Base-by-base conservation (phyloP, 2,797 vertebrate species). In the Antrozous pallidus region DNA sequence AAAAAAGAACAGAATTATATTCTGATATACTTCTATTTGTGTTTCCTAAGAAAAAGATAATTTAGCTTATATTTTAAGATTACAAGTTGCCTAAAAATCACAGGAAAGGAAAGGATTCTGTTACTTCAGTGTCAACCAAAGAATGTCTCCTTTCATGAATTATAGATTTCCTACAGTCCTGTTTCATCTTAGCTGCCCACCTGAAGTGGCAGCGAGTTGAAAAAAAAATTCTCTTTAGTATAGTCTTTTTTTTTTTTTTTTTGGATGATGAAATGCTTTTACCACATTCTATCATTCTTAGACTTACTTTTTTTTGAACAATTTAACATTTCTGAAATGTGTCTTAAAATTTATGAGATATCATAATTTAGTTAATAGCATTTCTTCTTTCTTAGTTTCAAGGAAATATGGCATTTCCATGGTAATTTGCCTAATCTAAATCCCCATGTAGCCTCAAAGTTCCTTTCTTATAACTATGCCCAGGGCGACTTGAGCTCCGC, bases 51-150 rank as follows among this genome's bases (percentile, higher is more conserved):
- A 79, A 73, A 96, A 95, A 93, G 87, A 93, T 85, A 94, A 94
- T 94, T 95, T 97, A 91, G 8, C 14, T 81, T 97, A 94, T 90
- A 96, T 97, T 96, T 98, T 96, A 98, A 97, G 95, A 94, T 97
- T 96, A 97, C 91, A 95, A 94, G 79, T 91, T 91, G 65, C 65
- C 96, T 97, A 95, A 97, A 97, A 97, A 95, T 97, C 65, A 80
- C 31, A 87, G 95, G 96, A 96, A 91, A 96, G 94, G 77, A 95
- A 96, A 97, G 88, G 91, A 95, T 95, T 97, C 91, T 58, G 67
- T 96, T 96, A 1, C 94, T 74, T 93, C 88, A 93, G 90, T 94
- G 95, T 96, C 95, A 97, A 97, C 87, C 80, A 97, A 97, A 97
- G 69, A 94, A 97, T 97, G 90, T 7, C 97, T 97, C 94, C 81